phyloP scores from a whole-genome alignment of 1,140 invertebrate species.

The Pogonomyrmex californicus region DNA sequence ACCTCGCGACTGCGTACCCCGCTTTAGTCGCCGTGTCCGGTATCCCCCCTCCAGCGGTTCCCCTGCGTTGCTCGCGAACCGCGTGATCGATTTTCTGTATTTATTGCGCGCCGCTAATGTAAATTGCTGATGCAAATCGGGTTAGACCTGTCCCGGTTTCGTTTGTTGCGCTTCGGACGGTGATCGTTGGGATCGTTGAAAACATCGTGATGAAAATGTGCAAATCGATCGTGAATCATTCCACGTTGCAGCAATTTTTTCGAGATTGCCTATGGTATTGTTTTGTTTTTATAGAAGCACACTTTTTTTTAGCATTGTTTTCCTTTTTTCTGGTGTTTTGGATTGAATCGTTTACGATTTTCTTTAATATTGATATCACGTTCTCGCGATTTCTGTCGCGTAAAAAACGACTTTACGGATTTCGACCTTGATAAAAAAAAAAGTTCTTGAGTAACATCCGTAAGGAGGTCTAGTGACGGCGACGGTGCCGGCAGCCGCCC shows the following conservation, averaged over 20 bases:
- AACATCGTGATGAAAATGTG: neutral
- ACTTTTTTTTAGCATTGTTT: too few species aligned
- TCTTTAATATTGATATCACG: too few species aligned
- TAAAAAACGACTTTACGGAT: too few species aligned
- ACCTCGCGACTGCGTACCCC: conserved; percentile 34
- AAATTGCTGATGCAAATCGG: conserved; percentile 64
- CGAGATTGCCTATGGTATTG: neutral
- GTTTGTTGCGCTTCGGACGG: neutral
- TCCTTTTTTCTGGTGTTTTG: too few species aligned
- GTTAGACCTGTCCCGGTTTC: conserved; percentile 34
- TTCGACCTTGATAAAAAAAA: neutral
- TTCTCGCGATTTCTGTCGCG: too few species aligned
- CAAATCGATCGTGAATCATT: neutral
- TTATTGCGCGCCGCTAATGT: conserved; percentile 68
- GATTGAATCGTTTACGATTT: too few species aligned
- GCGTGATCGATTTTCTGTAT: conserved; percentile 78
- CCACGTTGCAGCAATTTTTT: neutral
- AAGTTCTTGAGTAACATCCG: neutral
- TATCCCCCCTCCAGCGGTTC: neutral
- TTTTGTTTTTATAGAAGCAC: neutral
- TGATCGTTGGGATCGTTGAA: neutral
- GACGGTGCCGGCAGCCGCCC: conserved; percentile 68
- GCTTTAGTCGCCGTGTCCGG: neutral
- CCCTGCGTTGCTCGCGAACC: conserved; percentile 27
- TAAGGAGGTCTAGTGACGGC: neutral